Evolutionary conservation across 2,113 vertebrate species (phyloP), one percentile per base, ranked within the genome.

Genomic region (Phaethon lepturus): DNA sequence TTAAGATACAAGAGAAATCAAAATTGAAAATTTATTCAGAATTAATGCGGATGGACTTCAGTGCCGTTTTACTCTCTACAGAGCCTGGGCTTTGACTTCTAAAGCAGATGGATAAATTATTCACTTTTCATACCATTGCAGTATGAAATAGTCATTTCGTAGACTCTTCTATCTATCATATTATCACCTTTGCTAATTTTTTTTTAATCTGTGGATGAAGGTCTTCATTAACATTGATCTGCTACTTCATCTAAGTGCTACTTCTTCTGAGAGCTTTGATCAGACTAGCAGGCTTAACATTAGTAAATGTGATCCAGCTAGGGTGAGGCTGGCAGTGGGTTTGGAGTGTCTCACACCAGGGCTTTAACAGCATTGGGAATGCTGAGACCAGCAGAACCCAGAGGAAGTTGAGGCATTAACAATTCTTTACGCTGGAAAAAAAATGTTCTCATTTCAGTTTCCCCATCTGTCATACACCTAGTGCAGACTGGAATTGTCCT

Each of bases 1-100:
- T 90, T 93, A 83, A 97, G 84, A 94, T 88, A 91, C 33, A 81
- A 93, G 87, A 90, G 74, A 93, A 97, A 96, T 96, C 76, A 92
- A 90, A 91, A 90, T 56, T 84, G 47, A 86, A 90, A 94, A 84
- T 88, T 29, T 56, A 90, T 94, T 94, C 69, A 55, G 47, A 93
- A 89, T 93, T 88, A 90, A 77, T 62, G 64, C 69, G 86, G 25
- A 28, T 72, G 59, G 86, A 87, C 42, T 82, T 93, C 49, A 64
- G 55, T 19, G 58, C 67, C 89, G 13, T 33, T 95, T 94, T 86
- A 92, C 86, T 91, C 47, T 71, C 45, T 95, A 10, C 53, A 90
- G 84, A 82, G 72, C 38, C 64, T 3, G 4, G 50, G 45, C 50
- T 97, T 95, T 93, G 69, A 73, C 58, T 96, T 90, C 58, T 79